A percentile compares a stretch with the other conserved stretches of the same genome.
Evolutionary conservation across 2,888 invertebrate species (phyloP).

Genomic region (Penaeus monodon): DNA sequence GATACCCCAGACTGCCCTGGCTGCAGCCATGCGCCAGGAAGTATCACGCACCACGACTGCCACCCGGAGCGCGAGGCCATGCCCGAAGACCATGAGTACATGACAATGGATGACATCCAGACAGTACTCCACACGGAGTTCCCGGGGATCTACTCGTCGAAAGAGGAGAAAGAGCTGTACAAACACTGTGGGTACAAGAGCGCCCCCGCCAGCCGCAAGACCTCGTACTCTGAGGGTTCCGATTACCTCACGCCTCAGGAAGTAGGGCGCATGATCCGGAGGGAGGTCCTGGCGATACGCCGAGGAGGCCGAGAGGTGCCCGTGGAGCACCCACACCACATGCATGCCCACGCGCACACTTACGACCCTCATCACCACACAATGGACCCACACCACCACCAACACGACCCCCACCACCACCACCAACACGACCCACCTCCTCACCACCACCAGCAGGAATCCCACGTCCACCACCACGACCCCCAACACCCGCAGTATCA

Average conservation of each 20-base stretch:
- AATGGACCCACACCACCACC: constrained; percentile 23
- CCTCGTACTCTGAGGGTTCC: constrained; percentile 61
- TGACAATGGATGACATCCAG: constrained; percentile 65
- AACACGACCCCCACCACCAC: constrained; percentile 22
- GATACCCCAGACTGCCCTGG: constrained; percentile 47
- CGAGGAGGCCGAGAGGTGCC: constrained; percentile 16
- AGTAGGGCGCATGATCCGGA: constrained; percentile 61
- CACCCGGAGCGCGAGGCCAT: constrained; percentile 27
- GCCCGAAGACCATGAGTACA: constrained; percentile 60
- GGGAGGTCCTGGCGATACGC: constrained; percentile 52
- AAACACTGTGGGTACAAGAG: constrained; percentile 56
- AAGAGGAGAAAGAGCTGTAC: constrained; percentile 43
- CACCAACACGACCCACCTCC: constrained; percentile 29
- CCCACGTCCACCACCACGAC: constrained; percentile 24
- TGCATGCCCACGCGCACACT: constrained; percentile 13
- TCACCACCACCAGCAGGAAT: constrained; percentile 21
- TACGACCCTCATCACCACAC: constrained; percentile 19
- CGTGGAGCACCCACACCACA: background rate
- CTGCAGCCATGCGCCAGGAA: constrained; percentile 2
- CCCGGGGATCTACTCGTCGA: constrained; percentile 52
- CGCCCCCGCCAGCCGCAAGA: constrained; percentile 62
- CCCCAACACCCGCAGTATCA: constrained; percentile 11
- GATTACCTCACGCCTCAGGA: constrained; percentile 65
- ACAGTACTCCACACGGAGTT: constrained; percentile 60
- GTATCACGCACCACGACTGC: constrained; percentile 34